Percentiles rank a stretch among this genome's conserved stretches.
Conservation (phyloP, 2,888 invertebrate genomes). For the Euzophera pinguis region DNA sequence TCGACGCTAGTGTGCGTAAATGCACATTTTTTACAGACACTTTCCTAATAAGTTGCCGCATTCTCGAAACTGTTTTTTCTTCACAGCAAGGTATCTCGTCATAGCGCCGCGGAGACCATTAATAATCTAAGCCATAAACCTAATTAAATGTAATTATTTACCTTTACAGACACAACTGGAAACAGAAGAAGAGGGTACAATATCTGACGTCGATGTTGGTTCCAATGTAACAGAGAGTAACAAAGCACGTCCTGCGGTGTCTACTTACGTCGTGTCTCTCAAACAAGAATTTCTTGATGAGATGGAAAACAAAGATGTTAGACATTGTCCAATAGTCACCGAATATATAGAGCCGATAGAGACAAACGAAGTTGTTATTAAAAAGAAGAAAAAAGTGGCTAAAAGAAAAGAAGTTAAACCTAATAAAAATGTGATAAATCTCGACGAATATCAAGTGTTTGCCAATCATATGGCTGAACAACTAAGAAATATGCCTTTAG, state of each 20-base stretch:
- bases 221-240: not conserved
- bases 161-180: not conserved
- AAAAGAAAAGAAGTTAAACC: not conserved
- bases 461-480: constrained; percentile 10
- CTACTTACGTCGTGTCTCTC: constrained; percentile 12
- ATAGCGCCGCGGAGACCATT: too few relatives aligned
- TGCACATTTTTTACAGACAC: too few relatives aligned
- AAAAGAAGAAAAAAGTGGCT: not conserved
- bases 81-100: too few relatives aligned
- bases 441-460: constrained; percentile 14
- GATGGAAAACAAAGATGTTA: constrained; percentile 7
- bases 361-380: not conserved
- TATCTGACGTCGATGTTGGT: not conserved
- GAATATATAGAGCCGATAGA: constrained; percentile 10
- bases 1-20: too few relatives aligned
- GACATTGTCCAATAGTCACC: not conserved
- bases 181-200: constrained; percentile 3
- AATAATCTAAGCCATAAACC: too few relatives aligned
- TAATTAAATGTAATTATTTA: not conserved
- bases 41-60: too few relatives aligned
- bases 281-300: constrained; percentile 15
- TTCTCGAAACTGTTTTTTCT: too few relatives aligned
- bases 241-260: not conserved
- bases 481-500: constrained; percentile 15
- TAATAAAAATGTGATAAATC: not conserved